Conservation (phyloP, 2,888 invertebrate species). For the Marronus borbonicus region DNA sequence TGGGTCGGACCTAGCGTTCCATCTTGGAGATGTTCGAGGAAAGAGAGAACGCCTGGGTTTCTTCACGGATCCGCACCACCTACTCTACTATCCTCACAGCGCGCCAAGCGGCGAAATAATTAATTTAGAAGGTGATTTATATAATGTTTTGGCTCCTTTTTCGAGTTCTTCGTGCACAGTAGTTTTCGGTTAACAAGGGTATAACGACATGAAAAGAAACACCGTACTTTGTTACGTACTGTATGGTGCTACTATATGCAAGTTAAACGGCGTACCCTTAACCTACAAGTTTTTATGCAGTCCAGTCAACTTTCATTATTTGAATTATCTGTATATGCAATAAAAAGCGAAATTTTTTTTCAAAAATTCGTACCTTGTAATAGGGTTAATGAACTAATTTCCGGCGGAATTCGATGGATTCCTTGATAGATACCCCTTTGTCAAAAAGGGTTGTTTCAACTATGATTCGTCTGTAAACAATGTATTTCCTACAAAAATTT, state of each 20-base stretch:
- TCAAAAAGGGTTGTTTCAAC: too few species aligned
- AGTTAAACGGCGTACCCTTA: not conserved
- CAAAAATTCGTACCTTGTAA: too few species aligned
- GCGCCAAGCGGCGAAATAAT: not conserved
- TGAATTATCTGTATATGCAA: not conserved
- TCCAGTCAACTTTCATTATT: not conserved
- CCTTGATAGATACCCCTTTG: too few species aligned
- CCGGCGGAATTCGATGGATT: too few species aligned
- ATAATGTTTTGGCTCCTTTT: slow-evolving; percentile 22
- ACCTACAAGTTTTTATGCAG: not conserved
- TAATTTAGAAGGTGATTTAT: slow-evolving; percentile 31
- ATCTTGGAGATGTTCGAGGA: slow-evolving; percentile 8
- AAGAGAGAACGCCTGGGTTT: not conserved
- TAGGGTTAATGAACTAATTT: too few species aligned
- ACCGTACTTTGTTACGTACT: not conserved
- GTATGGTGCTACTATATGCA: not conserved
- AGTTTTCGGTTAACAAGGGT: not conserved
- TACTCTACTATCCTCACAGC: slow-evolving; percentile 10
- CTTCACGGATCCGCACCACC: slow-evolving; percentile 20
- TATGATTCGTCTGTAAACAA: too few species aligned
- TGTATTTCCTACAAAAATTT: too few species aligned
- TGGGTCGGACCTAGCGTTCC: not conserved
- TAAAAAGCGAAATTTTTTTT: not conserved
- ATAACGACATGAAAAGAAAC: not conserved
- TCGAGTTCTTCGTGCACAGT: not conserved